A percentile compares a stretch with the other conserved stretches of the same genome.
phyloP scores from a whole-genome alignment of 2,888 invertebrate genomes.

The Sinhomidia bicolor region DNA sequence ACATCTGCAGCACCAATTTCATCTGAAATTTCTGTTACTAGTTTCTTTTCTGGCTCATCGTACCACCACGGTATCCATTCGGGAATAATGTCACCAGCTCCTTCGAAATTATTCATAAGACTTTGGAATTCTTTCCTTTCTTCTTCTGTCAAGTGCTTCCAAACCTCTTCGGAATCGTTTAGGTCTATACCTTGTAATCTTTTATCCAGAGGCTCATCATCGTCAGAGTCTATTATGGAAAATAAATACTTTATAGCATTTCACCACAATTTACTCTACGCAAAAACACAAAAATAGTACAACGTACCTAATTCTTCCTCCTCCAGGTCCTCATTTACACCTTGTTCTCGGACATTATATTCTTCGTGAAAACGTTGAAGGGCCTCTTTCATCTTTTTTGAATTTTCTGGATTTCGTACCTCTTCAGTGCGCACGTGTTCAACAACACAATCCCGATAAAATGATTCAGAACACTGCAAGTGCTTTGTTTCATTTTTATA shows the following conservation, averaged over 20 bases:
- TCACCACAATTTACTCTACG: background rate
- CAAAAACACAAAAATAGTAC: too few relatives aligned
- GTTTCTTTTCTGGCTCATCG: slow-evolving; percentile 49
- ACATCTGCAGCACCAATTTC: background rate
- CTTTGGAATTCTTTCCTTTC: slow-evolving; percentile 77
- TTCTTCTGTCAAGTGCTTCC: slow-evolving; percentile 77
- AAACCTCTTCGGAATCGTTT: slow-evolving; percentile 77
- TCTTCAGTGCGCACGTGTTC: slow-evolving; percentile 65
- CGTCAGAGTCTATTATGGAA: slow-evolving; percentile 77
- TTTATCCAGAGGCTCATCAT: slow-evolving; percentile 77
- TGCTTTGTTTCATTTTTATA: slow-evolving; percentile 77
- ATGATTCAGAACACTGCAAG: slow-evolving; percentile 78
- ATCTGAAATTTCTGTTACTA: slow-evolving; percentile 66
- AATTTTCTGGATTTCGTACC: slow-evolving; percentile 59
- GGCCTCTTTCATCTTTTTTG: slow-evolving; percentile 75
- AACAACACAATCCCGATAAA: slow-evolving; percentile 76
- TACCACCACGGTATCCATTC: slow-evolving; percentile 77
- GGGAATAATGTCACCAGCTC: slow-evolving; percentile 65
- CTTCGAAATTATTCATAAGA: slow-evolving; percentile 54
- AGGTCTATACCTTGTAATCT: slow-evolving; percentile 76
- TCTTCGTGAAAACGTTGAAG: slow-evolving; percentile 73
- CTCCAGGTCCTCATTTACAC: slow-evolving; percentile 53
- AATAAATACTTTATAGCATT: background rate
- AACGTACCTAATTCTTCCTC: slow-evolving; percentile 52
- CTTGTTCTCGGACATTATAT: slow-evolving; percentile 42